These are phyloP conservation scores for Girardinus metallicus DNA, from an alignment of 2,797 vertebrate species.

Conservation along the genomic window DNA sequence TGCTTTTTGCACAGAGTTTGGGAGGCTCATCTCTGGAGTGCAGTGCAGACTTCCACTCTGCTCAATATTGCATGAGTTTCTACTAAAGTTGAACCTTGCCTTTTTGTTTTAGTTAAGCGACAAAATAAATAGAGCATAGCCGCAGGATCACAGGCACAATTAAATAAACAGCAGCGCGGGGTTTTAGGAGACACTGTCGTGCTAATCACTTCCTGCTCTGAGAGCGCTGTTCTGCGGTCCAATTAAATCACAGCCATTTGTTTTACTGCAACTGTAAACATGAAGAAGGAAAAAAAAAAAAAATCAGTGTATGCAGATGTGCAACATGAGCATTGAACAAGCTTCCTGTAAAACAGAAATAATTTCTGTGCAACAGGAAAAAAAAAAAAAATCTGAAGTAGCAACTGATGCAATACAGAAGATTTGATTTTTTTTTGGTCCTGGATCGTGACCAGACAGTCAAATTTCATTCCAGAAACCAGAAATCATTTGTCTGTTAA, in stretches of 20 bases:
- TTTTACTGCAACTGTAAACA: conserved; percentile 67
- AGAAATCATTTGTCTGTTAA: conserved; percentile 72
- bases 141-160: conserved; percentile 79
- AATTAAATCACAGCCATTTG: conserved; percentile 76
- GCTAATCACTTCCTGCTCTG: conserved; percentile 74
- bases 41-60: conserved; percentile 69
- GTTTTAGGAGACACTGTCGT: conserved; percentile 68
- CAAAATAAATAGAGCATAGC: conserved; percentile 80
- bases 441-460: conserved; percentile 60
- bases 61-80: conserved; percentile 82
- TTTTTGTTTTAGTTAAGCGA: conserved; percentile 81
- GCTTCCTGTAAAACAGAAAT: conserved; percentile 44
- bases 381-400: conserved; percentile 64
- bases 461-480: conserved; percentile 65
- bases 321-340: conserved; percentile 50
- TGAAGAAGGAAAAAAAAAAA: conserved; percentile 8
- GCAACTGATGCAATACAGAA: conserved; percentile 70
- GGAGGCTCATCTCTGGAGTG: conserved; percentile 73
- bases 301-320: conserved; percentile 59
- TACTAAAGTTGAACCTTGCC: conserved; percentile 76
- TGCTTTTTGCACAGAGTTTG: conserved; percentile 56
- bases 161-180: conserved; percentile 78
- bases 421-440: conserved; percentile 77
- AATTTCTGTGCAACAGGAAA: conserved; percentile 37
- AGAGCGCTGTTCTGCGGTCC: conserved; percentile 58